These are phyloP conservation scores for Meleagris gallopavo DNA, from an alignment of 2,113 vertebrate genomes.

Conservation along the genomic window DNA sequence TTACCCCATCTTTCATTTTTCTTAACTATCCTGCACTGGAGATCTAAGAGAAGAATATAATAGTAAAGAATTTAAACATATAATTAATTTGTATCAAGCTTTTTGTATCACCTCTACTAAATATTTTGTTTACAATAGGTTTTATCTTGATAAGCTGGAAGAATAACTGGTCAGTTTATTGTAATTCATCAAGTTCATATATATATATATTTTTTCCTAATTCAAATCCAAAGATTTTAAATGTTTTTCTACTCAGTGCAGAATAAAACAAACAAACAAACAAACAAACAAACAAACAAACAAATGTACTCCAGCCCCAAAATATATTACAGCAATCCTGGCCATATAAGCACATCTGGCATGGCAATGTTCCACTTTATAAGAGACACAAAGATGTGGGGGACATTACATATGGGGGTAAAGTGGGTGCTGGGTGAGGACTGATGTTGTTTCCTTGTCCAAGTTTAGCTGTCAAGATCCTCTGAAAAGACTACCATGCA, in stretches of 20 bases:
- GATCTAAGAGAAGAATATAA: not conserved
- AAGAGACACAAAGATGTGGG: not conserved
- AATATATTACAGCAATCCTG: not conserved
- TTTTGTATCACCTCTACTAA: not conserved
- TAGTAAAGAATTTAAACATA: not conserved
- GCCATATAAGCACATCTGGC: not conserved
- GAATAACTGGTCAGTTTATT: not conserved
- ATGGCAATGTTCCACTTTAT: not conserved
- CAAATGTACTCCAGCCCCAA: not conserved
- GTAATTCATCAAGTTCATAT: not conserved
- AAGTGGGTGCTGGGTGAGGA: not conserved
- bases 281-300: no score
- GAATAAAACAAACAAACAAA: not conserved
- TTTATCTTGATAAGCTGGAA: not conserved
- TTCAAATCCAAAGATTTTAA: not conserved
- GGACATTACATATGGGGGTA: not conserved
- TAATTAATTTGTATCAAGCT: not conserved
- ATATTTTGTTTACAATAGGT: not conserved
- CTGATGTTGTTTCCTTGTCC: not conserved
- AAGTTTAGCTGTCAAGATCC: not conserved
- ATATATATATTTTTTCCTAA: not conserved
- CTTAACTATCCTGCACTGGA: not conserved
- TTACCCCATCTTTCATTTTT: not conserved
- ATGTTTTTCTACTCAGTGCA: not conserved
- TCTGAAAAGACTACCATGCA: not conserved